A percentile compares a stretch with the other conserved stretches of the same genome.
These are phyloP conservation scores for Arion vulgaris DNA, from an alignment of 1,140 invertebrate species.

Conservation along the genomic window DNA sequence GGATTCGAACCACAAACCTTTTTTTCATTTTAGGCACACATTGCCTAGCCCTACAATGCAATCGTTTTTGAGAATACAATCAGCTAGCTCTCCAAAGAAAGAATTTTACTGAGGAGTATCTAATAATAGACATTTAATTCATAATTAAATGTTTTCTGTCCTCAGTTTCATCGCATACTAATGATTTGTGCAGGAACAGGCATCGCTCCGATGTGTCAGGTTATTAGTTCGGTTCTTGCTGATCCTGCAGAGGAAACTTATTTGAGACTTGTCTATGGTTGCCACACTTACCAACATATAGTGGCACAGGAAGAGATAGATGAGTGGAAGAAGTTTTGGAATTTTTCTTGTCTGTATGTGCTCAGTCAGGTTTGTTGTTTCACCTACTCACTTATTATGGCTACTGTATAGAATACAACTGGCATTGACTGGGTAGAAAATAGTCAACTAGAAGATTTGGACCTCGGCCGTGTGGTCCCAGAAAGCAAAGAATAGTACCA, in stretches of 20 bases:
- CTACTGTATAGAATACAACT: not conserved
- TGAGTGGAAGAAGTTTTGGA: slow-evolving; percentile 77
- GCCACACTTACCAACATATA: slow-evolving; percentile 74
- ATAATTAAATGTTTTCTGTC: not conserved
- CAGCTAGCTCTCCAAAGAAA: no score
- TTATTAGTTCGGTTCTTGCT: slow-evolving; percentile 77
- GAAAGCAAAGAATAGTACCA: no score
- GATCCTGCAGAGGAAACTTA: slow-evolving; percentile 79
- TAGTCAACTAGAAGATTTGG: not conserved
- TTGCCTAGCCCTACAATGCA: no score
- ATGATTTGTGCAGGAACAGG: slow-evolving; percentile 82
- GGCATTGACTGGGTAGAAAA: no score
- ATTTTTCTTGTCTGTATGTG: slow-evolving; percentile 78
- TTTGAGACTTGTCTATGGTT: slow-evolving; percentile 77
- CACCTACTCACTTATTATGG: not conserved
- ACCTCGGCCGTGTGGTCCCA: not conserved
- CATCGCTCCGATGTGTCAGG: slow-evolving; percentile 79
- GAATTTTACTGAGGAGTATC: no score
- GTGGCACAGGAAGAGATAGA: slow-evolving; percentile 77
- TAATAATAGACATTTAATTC: no score
- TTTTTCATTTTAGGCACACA: no score
- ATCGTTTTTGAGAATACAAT: no score
- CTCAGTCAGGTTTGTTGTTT: slow-evolving; percentile 70
- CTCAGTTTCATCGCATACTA: slow-evolving; percentile 69
- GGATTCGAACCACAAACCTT: no score